phyloP scores from a whole-genome alignment of 1,140 invertebrate genomes.

The Aplysia californica region DNA sequence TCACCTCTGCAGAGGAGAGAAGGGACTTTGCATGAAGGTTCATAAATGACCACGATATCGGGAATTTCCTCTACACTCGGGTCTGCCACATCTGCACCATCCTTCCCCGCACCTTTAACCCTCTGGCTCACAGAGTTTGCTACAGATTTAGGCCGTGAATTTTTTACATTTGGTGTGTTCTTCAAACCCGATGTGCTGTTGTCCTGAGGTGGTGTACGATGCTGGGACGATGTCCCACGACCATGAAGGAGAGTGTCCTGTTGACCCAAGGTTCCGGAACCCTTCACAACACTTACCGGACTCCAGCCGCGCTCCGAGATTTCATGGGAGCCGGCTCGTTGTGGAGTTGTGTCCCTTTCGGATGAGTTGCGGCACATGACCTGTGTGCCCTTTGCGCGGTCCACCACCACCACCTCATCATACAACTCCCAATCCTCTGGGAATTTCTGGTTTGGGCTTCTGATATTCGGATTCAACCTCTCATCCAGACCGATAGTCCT shows the following conservation, averaged over 20 bases:
- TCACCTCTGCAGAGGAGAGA: neutral
- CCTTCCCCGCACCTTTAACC: neutral
- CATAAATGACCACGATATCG: slow-evolving; percentile 19
- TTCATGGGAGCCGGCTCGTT: neutral
- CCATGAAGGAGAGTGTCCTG: too few relatives aligned
- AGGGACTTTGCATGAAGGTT: neutral
- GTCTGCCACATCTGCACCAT: neutral
- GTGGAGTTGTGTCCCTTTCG: neutral
- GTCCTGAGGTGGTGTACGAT: neutral
- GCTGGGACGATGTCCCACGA: neutral
- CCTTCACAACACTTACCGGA: neutral
- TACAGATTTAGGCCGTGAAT: neutral
- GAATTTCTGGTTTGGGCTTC: neutral
- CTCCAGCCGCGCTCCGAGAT: neutral
- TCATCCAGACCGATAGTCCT: neutral
- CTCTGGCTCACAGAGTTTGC: neutral
- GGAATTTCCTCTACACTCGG: neutral
- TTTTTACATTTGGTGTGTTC: neutral
- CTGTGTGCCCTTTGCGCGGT: neutral
- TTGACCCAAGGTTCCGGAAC: too few relatives aligned
- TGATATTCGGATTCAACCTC: neutral
- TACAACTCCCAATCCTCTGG: slow-evolving; percentile 20
- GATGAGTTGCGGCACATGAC: neutral
- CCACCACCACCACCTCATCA: slow-evolving; percentile 13
- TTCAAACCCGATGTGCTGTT: neutral